Base-by-base conservation (phyloP, 2,113 vertebrate species). In the Nothocercus julius region DNA sequence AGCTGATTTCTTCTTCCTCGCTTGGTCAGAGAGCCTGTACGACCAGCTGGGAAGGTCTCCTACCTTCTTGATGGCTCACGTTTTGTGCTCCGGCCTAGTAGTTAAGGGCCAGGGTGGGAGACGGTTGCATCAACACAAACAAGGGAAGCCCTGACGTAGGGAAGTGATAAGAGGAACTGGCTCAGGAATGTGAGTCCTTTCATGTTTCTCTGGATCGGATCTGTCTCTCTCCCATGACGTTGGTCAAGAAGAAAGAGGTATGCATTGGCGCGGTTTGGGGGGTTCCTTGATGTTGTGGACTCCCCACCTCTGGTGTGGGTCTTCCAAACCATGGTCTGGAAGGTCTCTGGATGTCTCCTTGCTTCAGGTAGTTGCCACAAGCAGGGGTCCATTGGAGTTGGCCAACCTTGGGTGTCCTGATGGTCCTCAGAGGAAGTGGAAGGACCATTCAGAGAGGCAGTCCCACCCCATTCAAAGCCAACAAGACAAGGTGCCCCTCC, bases 151-250 rank as follows among this genome's bases (percentile, higher is more conserved):
- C 70, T 28, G 77, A 82, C 7, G 1, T 27, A 4, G 32, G 47
- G 42, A 32, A 54, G 16, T 0, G 21, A 19, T 3, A 10, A 12
- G 24, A 47, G 45, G 75, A 53, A 12, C 3, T 53, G 5, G 0
- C 62, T 30, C 27, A 3, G 67, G 74, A 49, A 51, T 1, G 6
- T 0, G 9, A 8, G 8, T 28, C 54, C 45, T 38, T 3, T 45
- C 45, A 12, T 5, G 7, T 24, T 8, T 3, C 16, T 7, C 21
- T 1, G 17, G 45, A 22, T 8, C 8, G 1, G 8, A 32, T 53
- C 2, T 1, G 4, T 13, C 42, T 34, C 2, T 3, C 7, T 14
- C 25, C 62, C 27, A 1, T 7, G 11, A 1, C 11, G 66, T 22
- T 17, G 62, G 13, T 34, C 8, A 54, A 74, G 76, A 45, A 24